phyloP scores from a whole-genome alignment of 2,888 invertebrate genomes.

The Hydraecia micacea region DNA sequence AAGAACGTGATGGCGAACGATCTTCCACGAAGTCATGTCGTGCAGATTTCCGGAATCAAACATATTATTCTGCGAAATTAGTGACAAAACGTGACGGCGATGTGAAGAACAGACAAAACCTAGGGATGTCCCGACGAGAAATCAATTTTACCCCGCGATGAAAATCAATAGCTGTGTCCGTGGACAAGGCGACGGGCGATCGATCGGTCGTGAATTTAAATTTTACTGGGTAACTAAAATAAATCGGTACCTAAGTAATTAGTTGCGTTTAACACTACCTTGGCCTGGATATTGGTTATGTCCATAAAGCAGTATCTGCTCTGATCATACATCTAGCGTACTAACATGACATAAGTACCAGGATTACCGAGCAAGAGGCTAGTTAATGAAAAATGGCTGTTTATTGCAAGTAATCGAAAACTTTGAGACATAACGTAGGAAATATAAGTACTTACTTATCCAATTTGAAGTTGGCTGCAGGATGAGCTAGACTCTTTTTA shows the following conservation, averaged over 20 bases:
- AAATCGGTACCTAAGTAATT: conserved; percentile 20
- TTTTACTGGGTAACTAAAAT: conserved; percentile 4
- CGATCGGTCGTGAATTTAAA: conserved; percentile 3
- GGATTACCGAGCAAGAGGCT: neutral
- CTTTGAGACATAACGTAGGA: neutral
- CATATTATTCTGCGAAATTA: conserved; percentile 21
- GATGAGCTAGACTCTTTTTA: neutral
- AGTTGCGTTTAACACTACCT: conserved; percentile 21
- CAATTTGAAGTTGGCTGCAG: neutral
- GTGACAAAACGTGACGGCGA: conserved; percentile 30
- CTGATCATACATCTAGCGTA: neutral
- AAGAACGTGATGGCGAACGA: conserved; percentile 22
- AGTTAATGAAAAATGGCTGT: neutral
- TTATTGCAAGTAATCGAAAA: neutral
- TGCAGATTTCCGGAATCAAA: conserved; percentile 32
- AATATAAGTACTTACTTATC: neutral
- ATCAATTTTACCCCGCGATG: conserved; percentile 12
- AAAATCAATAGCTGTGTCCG: conserved; percentile 30
- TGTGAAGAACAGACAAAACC: conserved; percentile 6
- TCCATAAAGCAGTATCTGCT: neutral
- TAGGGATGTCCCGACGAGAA: conserved; percentile 6
- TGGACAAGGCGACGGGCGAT: conserved; percentile 3
- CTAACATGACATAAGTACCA: neutral
- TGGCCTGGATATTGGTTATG: neutral
- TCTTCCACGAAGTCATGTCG: conserved; percentile 17